Evolutionary conservation across 2,888 invertebrate genomes (phyloP).

Genomic region (Metalampra italica): DNA sequence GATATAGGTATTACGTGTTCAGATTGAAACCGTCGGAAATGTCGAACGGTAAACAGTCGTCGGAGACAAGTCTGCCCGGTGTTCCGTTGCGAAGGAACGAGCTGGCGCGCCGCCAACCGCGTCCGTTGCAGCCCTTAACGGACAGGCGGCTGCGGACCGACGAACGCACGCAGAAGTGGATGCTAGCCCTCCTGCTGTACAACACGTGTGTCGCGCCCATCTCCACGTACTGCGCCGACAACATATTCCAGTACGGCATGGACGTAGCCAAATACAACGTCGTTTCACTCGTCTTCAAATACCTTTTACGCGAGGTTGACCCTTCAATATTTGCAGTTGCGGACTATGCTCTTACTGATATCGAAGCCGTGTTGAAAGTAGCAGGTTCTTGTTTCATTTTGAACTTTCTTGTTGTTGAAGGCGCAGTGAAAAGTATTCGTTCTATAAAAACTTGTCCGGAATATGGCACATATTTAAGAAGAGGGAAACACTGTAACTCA

Average conservation of each 20-base stretch:
- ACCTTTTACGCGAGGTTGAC: slow-evolving; percentile 55
- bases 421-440: slow-evolving; percentile 54
- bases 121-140: slow-evolving; percentile 23
- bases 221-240: slow-evolving; percentile 63
- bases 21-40: slow-evolving; percentile 55
- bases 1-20: slow-evolving; percentile 17
- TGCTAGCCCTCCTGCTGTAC: slow-evolving; percentile 62
- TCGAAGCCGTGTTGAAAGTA: background rate
- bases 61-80: background rate
- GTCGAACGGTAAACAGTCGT: slow-evolving; percentile 20
- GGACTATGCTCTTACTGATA: slow-evolving; percentile 65
- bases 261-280: slow-evolving; percentile 67
- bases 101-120: slow-evolving; percentile 9
- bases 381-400: background rate
- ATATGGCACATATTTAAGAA: slow-evolving; percentile 72
- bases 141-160: slow-evolving; percentile 22
- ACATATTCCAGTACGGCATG: slow-evolving; percentile 59
- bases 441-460: slow-evolving; percentile 69
- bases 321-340: slow-evolving; percentile 24
- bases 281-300: slow-evolving; percentile 46
- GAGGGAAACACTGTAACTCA: slow-evolving; percentile 41
- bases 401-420: slow-evolving; percentile 39
- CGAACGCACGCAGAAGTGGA: slow-evolving; percentile 53
- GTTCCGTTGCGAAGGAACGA: slow-evolving; percentile 5
- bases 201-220: slow-evolving; percentile 65